phyloP scores from a whole-genome alignment of 2,113 vertebrate species.

The Desmodus rotundus region DNA sequence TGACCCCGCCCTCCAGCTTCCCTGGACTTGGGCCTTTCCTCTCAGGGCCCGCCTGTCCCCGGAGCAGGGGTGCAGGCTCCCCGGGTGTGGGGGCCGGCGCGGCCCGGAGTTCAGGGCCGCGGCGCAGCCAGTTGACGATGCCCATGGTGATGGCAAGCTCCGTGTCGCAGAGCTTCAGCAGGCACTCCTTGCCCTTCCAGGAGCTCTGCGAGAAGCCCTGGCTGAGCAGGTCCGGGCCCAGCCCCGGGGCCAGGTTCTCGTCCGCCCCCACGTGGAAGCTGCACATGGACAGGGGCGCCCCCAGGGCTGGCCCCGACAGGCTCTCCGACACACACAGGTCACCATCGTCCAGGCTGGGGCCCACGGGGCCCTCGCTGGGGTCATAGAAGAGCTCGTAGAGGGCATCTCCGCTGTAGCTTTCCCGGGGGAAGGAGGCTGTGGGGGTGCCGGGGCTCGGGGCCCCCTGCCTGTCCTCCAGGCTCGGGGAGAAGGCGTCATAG shows the following conservation, averaged over 20 bases:
- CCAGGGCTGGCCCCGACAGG: constrained; percentile 80
- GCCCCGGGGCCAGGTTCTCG: constrained; percentile 85
- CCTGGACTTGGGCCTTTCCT: background rate
- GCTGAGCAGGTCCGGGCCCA: constrained; percentile 82
- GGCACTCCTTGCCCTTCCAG: constrained; percentile 90
- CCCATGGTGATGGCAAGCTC: constrained; percentile 90
- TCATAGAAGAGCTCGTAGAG: constrained; percentile 90
- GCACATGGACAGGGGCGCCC: constrained; percentile 87
- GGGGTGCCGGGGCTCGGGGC: constrained; percentile 71
- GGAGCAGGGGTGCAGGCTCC: background rate
- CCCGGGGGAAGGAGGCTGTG: constrained; percentile 79
- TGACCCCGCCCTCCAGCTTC: background rate
- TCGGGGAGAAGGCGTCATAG: constrained; percentile 86
- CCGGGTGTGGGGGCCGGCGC: constrained; percentile 21
- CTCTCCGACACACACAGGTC: constrained; percentile 82
- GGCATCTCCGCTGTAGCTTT: constrained; percentile 89
- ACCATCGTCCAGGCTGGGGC: constrained; percentile 78
- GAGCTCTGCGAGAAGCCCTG: constrained; percentile 86
- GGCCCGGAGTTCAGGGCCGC: constrained; percentile 58
- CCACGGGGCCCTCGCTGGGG: constrained; percentile 78
- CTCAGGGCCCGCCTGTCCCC: background rate
- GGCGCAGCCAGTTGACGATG: constrained; percentile 88
- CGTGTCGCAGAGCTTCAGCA: constrained; percentile 89
- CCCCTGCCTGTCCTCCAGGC: constrained; percentile 82
- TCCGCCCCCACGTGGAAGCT: constrained; percentile 89